Evolutionary conservation across 2,888 invertebrate genomes (phyloP).

Genomic region (Thymelicus acteon): DNA sequence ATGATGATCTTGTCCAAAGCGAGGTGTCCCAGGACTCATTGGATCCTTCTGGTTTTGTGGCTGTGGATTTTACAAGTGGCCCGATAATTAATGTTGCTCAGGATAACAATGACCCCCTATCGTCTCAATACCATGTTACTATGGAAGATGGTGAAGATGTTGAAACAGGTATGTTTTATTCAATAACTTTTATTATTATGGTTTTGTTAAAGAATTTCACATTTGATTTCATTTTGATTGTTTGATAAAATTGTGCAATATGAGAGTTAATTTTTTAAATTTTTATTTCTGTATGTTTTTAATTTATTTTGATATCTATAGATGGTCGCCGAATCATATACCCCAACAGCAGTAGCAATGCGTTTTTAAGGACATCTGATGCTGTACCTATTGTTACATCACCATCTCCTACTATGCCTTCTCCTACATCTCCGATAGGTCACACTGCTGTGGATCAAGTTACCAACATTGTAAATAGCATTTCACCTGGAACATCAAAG

Average conservation of each 20-base stretch:
- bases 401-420: conserved; percentile 58
- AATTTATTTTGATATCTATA: conserved; percentile 48
- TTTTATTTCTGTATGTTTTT: conserved; percentile 14
- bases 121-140: conserved; percentile 71
- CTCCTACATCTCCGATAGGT: conserved; percentile 51
- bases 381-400: conserved; percentile 58
- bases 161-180: conserved; percentile 58
- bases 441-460: conserved; percentile 53
- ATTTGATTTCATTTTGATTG: conserved; percentile 6
- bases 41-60: conserved; percentile 58
- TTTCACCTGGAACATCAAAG: conserved; percentile 59
- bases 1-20: conserved; percentile 72
- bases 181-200: conserved; percentile 23
- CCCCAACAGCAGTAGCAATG: conserved; percentile 51
- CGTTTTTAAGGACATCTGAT: conserved; percentile 50
- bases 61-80: conserved; percentile 55
- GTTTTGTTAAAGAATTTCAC: conserved; percentile 24
- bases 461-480: conserved; percentile 50
- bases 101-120: conserved; percentile 51
- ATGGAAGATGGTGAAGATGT: conserved; percentile 76
- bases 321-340: conserved; percentile 59
- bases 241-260: not conserved
- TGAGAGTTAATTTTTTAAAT: not conserved
- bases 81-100: conserved; percentile 38
- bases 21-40: conserved; percentile 66